Base-by-base conservation (phyloP, 2,888 invertebrate genomes). In the Spicauda simplicius region DNA sequence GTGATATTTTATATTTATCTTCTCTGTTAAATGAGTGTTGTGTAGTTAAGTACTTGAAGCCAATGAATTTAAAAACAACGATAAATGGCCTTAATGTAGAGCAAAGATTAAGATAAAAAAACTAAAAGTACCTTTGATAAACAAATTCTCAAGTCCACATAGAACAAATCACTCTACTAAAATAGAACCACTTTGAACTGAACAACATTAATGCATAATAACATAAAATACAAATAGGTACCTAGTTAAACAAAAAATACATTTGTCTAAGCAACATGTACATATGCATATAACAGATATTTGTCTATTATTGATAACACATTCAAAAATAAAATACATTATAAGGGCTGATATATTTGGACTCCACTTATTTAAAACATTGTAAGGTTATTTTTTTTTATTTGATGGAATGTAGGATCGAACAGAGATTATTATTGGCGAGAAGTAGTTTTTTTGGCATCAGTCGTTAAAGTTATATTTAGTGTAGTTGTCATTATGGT, bases 401-500 rank as follows among this genome's bases (percentile, higher is more conserved):
- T 48, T 48, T 19, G 8, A 19, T 10, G 45, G 25, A 16, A 8
- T 18, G 16, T 70, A 76, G 68, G 80, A 78, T 65, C 74, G 72
- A 64, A 81, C 77, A 50, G 80, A 79, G 30, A 77, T 80, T 41
- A 84, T 83, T 53, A 81, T 72, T 58, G 76, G 80, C 70, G 74
- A 74, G 56, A 58, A 69, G 52, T 68, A 65, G 57, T 68, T 66
- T 25, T 60, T 64, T 62, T 72, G 70, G 74, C 76, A 88, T 88
- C 87, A 93, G 77, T 91, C 91, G 62, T 91, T 91, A 69, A 93
- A 93, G 74, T 93, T 93, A 73, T 90, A 92, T 70, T 92, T 92
- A 0, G 93, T 92, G 50, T 92, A 93, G 60, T 93, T 93, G 64
- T 93, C 92, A 0, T 82, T 87, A 54, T 93, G 93, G 56, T 93